Base-by-base conservation (phyloP, 1,140 invertebrate genomes). In the Microplitis mediator region DNA sequence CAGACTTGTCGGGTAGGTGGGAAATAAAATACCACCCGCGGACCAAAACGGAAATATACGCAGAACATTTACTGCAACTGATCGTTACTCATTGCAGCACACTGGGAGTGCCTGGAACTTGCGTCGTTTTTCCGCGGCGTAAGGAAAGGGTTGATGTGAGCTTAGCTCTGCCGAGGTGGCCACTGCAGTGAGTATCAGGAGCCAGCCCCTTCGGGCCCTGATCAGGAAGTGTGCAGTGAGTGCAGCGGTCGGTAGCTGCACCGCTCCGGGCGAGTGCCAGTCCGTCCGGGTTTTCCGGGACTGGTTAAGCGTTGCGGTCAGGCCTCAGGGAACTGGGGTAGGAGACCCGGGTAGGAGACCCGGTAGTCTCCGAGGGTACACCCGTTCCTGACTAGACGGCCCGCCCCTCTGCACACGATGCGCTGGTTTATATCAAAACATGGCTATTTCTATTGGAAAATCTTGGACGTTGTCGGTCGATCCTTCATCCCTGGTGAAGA, bases 91-190 rank as follows among this genome's bases (percentile, higher is more conserved):
- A 45, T 45, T 16, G 67, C 34, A 69, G 54, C 67, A 4, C 67
- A 69, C 67, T 69, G 52, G 67, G 67, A 69, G 67, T 69, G 67
- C 51, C 67, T 45, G 5, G 4, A 35, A 1, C 67, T 52, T 14
- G 31, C 54, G 32, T 56, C 45, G 50, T 34, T 11, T 31, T 35
- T 35, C 54, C n/a, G 23, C 52, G 45, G 34, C 67, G 67, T 9
- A 11, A 52, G 23, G n/a, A 4, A 23, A 13, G 16, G 51, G 51
- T 14, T 56, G 50, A 31, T 56, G 67, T 54, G 50, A 69, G 67
- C 67, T 34, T 69, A 23, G 67, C 67, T 69, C 67, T 56, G 31
- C 67, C 67, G 67, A 69, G 51, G 67, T 69, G 52, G n/a, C 11
- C n/a, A 35, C 54, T 69, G 51, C 16, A 16, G 67, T 14, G 23